Percentiles rank a stretch among this genome's conserved stretches.
phyloP scores from a whole-genome alignment of 2,888 invertebrate genomes.

The Diloba caeruleocephala region DNA sequence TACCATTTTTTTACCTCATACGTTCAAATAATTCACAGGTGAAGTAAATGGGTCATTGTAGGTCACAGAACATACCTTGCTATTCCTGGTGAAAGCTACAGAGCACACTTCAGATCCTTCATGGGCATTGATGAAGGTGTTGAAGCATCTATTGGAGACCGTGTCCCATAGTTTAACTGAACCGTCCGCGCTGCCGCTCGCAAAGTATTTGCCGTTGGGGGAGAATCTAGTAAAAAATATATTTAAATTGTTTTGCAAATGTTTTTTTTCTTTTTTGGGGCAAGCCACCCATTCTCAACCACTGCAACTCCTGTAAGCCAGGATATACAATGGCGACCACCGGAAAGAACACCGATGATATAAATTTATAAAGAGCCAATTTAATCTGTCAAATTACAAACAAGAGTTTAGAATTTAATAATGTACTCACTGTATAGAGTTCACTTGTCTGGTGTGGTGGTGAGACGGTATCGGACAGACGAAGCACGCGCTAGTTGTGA shows the following conservation, averaged over 20 bases:
- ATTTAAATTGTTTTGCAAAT: no score
- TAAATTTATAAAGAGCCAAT: no score
- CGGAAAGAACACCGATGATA: not conserved
- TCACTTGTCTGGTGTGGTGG: conserved; percentile 94
- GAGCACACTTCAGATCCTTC: conserved; percentile 98
- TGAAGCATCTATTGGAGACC: conserved; percentile 96
- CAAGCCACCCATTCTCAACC: no score
- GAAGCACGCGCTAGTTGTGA: conserved; percentile 98
- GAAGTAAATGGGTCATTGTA: no score
- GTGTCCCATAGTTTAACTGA: conserved; percentile 99
- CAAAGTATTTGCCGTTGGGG: conserved; percentile 90
- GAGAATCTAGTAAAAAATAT: conserved; percentile 71
- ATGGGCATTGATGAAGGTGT: conserved; percentile 97
- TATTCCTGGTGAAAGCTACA: conserved; percentile 97
- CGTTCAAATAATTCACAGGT: no score
- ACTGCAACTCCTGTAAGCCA: no score
- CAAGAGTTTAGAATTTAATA: not conserved
- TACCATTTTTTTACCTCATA: no score
- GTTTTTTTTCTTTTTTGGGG: no score
- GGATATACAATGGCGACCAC: not conserved
- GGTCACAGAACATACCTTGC: conserved; percentile 91
- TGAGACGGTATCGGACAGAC: conserved; percentile 96
- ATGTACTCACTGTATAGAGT: conserved; percentile 91
- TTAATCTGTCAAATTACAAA: no score
- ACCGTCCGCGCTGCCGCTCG: conserved; percentile 97